Evolutionary conservation across 2,888 invertebrate species (phyloP).

Genomic region (Unio delphinus): DNA sequence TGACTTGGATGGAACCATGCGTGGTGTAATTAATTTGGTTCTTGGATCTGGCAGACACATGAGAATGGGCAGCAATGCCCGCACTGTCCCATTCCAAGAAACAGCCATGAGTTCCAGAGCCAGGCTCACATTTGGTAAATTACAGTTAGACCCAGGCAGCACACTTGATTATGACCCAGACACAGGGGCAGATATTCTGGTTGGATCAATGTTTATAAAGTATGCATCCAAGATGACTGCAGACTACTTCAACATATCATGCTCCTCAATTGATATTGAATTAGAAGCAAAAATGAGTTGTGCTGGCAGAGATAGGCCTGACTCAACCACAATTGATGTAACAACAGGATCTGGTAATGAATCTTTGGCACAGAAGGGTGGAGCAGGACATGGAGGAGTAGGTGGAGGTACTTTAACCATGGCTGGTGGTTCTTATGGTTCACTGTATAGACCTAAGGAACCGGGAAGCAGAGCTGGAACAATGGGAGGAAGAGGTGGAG

Average conservation of each 20-base stretch:
- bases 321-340: conserved; percentile 40
- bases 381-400: conserved; percentile 41
- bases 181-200: conserved; percentile 48
- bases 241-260: conserved; percentile 48
- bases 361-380: conserved; percentile 52
- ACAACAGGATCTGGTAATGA: conserved; percentile 28
- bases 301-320: conserved; percentile 33
- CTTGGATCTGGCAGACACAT: conserved; percentile 43
- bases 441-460: conserved; percentile 43
- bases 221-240: conserved; percentile 42
- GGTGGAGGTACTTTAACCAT: conserved; percentile 24
- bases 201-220: conserved; percentile 45
- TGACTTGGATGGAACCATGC: conserved; percentile 51
- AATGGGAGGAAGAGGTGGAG: conserved; percentile 50
- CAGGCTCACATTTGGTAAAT: conserved; percentile 46
- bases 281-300: conserved; percentile 45
- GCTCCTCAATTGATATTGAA: conserved; percentile 45
- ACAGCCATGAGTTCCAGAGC: conserved; percentile 25
- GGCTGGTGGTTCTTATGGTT: conserved; percentile 43
- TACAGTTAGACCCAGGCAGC: conserved; percentile 57
- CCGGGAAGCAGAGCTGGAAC: conserved; percentile 47
- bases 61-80: conserved; percentile 51
- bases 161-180: conserved; percentile 43
- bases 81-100: conserved; percentile 43
- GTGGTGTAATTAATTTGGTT: conserved; percentile 48